Percentiles rank a stretch among this genome's conserved stretches.
Evolutionary conservation across 2,888 invertebrate species (phyloP).

Genomic region (Oligia strigilis): DNA sequence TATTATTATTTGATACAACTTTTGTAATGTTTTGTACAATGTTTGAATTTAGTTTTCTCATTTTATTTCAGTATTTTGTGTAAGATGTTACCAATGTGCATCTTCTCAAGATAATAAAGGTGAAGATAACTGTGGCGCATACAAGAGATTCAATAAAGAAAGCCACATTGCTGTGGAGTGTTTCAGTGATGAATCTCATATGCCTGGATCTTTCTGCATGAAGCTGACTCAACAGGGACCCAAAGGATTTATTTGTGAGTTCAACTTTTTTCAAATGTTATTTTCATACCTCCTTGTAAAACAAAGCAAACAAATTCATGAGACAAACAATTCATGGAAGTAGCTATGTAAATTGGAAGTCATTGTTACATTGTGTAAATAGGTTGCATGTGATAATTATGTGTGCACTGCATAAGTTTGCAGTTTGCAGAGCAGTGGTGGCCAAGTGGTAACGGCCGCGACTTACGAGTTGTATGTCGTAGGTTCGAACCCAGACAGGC

Average conservation of each 20-base stretch:
- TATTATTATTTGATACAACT: neutral
- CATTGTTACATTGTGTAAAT: constrained; percentile 5
- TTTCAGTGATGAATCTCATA: constrained; percentile 97
- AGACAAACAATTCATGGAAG: neutral
- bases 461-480: too few species aligned
- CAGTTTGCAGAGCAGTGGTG: too few species aligned
- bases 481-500: too few species aligned
- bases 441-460: too few species aligned
- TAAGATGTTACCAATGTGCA: constrained; percentile 98
- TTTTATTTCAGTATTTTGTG: constrained; percentile 90
- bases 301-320: neutral
- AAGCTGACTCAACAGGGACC: constrained; percentile 98
- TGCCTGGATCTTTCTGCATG: constrained; percentile 99
- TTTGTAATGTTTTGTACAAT: constrained; percentile 13
- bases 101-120: constrained; percentile 94
- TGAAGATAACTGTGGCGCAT: constrained; percentile 97
- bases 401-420: neutral
- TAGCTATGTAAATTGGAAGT: constrained; percentile 2
- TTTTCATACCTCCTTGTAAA: neutral
- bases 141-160: constrained; percentile 95
- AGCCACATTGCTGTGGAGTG: constrained; percentile 98
- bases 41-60: constrained; percentile 2
- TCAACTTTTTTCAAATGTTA: neutral
- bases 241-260: constrained; percentile 98
- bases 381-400: neutral